phyloP scores from a whole-genome alignment of 2,113 vertebrate genomes.

The Myotis yumanensis region DNA sequence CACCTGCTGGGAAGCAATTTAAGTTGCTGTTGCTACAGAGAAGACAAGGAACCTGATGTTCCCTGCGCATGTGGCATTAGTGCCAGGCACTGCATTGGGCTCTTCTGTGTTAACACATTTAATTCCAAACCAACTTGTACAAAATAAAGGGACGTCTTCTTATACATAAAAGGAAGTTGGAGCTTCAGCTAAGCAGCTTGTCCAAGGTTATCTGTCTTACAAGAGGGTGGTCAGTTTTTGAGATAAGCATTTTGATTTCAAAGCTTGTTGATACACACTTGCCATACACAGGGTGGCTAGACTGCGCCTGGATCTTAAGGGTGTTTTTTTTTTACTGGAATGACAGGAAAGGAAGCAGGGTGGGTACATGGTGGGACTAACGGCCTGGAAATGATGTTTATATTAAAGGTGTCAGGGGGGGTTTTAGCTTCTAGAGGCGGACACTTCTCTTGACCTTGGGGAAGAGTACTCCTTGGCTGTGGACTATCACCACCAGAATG shows the following conservation, averaged over 20 bases:
- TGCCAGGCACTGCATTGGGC: not conserved
- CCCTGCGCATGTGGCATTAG: not conserved
- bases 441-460: not conserved
- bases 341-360: not conserved
- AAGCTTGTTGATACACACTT: not conserved
- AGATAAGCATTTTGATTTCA: not conserved
- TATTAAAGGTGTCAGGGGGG: not conserved
- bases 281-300: not conserved
- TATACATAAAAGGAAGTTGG: not conserved
- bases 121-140: conserved; percentile 15
- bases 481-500: not conserved
- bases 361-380: not conserved
- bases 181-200: not conserved
- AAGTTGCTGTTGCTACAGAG: not conserved
- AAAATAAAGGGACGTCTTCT: not conserved
- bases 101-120: not conserved
- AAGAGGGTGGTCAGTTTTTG: not conserved
- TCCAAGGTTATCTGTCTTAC: not conserved
- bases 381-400: not conserved
- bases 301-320: not conserved
- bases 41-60: not conserved
- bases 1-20: not conserved
- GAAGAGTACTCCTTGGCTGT: not conserved
- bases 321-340: not conserved
- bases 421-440: not conserved